Conservation (phyloP, 2,888 invertebrate genomes). For the Lithophane semibrunnea region DNA sequence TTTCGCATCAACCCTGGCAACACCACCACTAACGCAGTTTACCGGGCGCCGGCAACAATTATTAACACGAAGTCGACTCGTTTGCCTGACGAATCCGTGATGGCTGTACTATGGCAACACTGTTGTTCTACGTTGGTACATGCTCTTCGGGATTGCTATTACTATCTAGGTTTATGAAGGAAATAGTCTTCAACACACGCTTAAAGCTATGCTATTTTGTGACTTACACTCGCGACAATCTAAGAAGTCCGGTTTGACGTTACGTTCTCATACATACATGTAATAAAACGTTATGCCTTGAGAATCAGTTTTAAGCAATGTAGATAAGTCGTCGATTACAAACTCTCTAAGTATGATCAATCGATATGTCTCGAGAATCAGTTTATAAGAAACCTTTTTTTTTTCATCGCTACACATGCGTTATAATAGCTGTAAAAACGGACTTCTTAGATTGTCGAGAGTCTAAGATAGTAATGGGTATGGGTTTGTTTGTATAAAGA, state of each 20-base stretch:
- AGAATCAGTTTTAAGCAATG: no score
- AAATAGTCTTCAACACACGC: background rate
- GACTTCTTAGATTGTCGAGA: no score
- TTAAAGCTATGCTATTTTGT: background rate
- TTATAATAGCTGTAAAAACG: no score
- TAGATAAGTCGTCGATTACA: no score
- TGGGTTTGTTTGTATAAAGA: background rate
- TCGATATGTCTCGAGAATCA: no score
- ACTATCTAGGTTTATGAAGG: slow-evolving; percentile 6
- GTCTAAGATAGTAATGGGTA: background rate
- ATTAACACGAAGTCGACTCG: slow-evolving; percentile 55
- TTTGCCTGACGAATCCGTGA: slow-evolving; percentile 8
- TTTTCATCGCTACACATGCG: no score
- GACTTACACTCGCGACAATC: no score
- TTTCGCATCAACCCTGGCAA: slow-evolving; percentile 22
- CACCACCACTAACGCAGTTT: slow-evolving; percentile 45
- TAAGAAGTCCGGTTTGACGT: no score
- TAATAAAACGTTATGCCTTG: no score
- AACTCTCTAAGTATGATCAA: no score
- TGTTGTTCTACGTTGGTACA: slow-evolving; percentile 15
- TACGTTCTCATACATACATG: no score
- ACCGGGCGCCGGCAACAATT: slow-evolving; percentile 50
- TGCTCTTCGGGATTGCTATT: background rate
- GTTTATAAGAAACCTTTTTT: no score
- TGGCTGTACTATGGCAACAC: slow-evolving; percentile 26